phyloP scores from a whole-genome alignment of 2,888 invertebrate species.

The Deilephila elpenor region DNA sequence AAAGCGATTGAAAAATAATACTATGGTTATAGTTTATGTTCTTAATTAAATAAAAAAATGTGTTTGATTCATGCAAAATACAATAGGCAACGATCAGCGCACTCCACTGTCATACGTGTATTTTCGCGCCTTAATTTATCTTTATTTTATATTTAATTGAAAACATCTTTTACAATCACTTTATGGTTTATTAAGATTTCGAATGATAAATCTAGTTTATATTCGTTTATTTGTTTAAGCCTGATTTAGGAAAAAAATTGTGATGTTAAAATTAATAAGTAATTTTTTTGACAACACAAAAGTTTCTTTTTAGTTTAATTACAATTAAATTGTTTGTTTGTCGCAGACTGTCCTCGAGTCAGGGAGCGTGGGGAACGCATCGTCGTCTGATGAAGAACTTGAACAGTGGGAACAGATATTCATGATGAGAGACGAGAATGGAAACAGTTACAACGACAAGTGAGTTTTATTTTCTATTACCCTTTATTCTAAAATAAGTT shows the following conservation, averaged over 20 bases:
- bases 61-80: background rate
- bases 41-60: background rate
- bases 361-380: constrained; percentile 86
- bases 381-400: constrained; percentile 88
- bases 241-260: no score
- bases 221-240: no score
- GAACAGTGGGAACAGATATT: constrained; percentile 92
- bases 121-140: background rate
- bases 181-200: no score
- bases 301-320: no score
- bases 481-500: no score
- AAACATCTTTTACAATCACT: no score
- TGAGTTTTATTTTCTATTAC: constrained; percentile 52
- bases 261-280: no score
- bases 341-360: constrained; percentile 88
- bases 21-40: no score
- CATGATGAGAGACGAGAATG: constrained; percentile 88
- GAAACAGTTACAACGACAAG: constrained; percentile 86
- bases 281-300: no score
- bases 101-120: background rate
- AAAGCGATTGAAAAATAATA: background rate
- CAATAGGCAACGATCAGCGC: background rate
- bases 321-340: constrained; percentile 31
- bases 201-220: no score
- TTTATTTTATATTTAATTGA: no score